These are phyloP conservation scores for Lagopus muta DNA, from an alignment of 2,113 vertebrate genomes.

Conservation along the genomic window DNA sequence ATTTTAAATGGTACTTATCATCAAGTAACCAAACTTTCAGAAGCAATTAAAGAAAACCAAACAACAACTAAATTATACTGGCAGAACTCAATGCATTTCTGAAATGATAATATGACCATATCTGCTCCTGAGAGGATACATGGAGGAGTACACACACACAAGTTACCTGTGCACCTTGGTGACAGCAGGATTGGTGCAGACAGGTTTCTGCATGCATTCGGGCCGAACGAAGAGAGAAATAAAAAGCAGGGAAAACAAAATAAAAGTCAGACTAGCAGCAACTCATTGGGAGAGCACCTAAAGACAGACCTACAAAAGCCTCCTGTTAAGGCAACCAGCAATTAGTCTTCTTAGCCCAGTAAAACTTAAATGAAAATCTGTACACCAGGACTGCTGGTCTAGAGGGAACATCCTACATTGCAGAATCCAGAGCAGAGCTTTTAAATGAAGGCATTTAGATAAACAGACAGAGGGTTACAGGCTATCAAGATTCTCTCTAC, in stretches of 20 bases:
- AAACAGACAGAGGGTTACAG: not conserved
- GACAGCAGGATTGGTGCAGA: not conserved
- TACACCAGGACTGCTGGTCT: not conserved
- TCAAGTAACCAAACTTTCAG: not conserved
- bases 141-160: not conserved
- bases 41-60: not conserved
- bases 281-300: not conserved
- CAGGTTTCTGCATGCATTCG: not conserved
- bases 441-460: not conserved
- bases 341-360: not conserved
- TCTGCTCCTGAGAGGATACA: not conserved
- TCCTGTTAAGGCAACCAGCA: not conserved
- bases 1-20: not conserved
- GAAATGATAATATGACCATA: conserved; percentile 2
- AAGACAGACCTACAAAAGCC: not conserved
- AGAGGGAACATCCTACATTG: not conserved
- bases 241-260: not conserved
- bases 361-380: not conserved
- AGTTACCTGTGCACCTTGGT: not conserved
- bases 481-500: not conserved
- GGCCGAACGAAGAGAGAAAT: not conserved
- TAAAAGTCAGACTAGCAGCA: not conserved
- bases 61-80: not conserved
- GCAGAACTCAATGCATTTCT: not conserved
- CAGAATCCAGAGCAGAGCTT: not conserved